Evolutionary conservation across 2,797 vertebrate genomes (phyloP).

Genomic region (Premnoplex brunnescens): DNA sequence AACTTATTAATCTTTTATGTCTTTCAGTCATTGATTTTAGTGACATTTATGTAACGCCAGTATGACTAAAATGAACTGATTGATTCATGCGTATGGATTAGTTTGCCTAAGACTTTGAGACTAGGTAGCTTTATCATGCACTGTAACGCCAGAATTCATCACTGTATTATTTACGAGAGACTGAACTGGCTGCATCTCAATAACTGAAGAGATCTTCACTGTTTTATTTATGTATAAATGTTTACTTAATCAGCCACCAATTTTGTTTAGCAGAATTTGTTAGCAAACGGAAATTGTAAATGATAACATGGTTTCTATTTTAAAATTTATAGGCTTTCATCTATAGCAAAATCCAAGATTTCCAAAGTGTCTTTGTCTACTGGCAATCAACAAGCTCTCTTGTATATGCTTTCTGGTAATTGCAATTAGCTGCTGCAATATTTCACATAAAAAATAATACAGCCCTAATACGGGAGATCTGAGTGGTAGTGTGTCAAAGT

Average conservation of each 20-base stretch:
- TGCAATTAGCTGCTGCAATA: conserved; percentile 45
- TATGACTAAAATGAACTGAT: conserved; percentile 59
- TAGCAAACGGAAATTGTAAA: conserved; percentile 62
- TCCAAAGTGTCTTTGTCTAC: conserved; percentile 39
- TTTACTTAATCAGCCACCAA: conserved; percentile 69
- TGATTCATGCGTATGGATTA: conserved; percentile 57
- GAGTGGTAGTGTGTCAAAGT: not conserved
- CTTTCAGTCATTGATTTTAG: conserved; percentile 46
- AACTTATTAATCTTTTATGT: not conserved
- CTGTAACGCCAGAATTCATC: conserved; percentile 60
- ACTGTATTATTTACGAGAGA: conserved; percentile 60
- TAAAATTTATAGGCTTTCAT: conserved; percentile 56
- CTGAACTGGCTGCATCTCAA: conserved; percentile 61
- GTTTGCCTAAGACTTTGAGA: conserved; percentile 44
- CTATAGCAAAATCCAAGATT: conserved; percentile 45
- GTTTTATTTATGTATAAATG: conserved; percentile 72
- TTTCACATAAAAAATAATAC: conserved; percentile 28
- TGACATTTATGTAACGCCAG: conserved; percentile 25
- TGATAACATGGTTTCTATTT: conserved; percentile 46
- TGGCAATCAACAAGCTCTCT: conserved; percentile 34
- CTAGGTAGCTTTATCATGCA: conserved; percentile 58
- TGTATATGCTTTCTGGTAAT: conserved; percentile 35
- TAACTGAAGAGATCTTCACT: conserved; percentile 59
- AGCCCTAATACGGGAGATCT: not conserved
- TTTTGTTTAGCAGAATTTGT: conserved; percentile 61